These are phyloP conservation scores for Heliothis virescens DNA, from an alignment of 1,140 invertebrate genomes.

Conservation along the genomic window DNA sequence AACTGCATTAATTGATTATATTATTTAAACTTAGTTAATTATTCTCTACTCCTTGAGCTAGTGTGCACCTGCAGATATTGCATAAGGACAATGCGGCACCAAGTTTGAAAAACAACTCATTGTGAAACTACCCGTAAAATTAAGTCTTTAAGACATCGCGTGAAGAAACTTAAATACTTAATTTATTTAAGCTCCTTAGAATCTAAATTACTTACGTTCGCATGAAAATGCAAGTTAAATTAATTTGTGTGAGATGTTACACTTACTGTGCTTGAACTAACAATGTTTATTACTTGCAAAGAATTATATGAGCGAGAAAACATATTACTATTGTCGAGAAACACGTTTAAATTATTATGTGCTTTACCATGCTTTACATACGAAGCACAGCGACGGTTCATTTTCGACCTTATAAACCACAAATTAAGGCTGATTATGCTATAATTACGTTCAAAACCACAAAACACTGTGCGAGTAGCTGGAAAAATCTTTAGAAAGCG, in stretches of 20 bases:
- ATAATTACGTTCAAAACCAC: conserved; percentile 4
- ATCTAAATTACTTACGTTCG: conserved; percentile 30
- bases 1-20: too few relatives aligned
- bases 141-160: conserved; percentile 20
- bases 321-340: background rate
- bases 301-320: conserved; percentile 21
- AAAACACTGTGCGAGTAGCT: conserved; percentile 36
- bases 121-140: conserved; percentile 19
- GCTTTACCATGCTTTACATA: conserved; percentile 3
- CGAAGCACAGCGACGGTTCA: background rate
- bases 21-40: too few relatives aligned
- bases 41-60: too few relatives aligned
- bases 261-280: background rate
- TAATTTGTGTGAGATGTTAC: background rate
- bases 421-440: conserved; percentile 2
- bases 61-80: background rate
- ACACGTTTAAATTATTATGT: conserved; percentile 19
- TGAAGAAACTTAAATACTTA: conserved; percentile 18
- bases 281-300: conserved; percentile 13
- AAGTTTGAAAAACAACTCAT: background rate
- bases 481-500: conserved; percentile 39
- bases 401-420: conserved; percentile 4
- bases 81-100: conserved; percentile 10
- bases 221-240: conserved; percentile 21
- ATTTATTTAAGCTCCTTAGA: conserved; percentile 16